Evolutionary conservation across 2,113 vertebrate species (phyloP), one percentile per base, ranked within the genome.

Genomic region (Nematolebias whitei): DNA sequence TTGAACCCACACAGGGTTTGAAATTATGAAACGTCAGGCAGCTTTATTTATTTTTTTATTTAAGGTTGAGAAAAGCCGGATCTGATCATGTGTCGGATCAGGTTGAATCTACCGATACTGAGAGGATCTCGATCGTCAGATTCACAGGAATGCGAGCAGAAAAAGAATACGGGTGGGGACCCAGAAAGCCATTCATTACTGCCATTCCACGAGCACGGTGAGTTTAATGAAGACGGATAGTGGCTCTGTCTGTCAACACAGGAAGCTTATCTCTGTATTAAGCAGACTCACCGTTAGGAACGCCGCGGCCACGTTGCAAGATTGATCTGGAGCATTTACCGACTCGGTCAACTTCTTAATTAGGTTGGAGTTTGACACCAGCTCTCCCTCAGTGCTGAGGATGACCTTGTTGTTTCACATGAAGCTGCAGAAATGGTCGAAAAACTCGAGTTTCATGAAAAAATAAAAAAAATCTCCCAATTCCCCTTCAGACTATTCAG

Each of bases 221-320:
- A 3, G 52, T 54, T 32, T 90, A 86, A 88, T 86, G 85, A 83
- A 83, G 83, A 88, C 62, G 20, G 80, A 86, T 80, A 11, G 83
- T 22, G 26, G 35, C 51, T 60, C 24, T 44, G 5, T 66, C 74
- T 68, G 82, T 71, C 70, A 68, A 61, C 51, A 43, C 2, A 39
- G 55, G 54, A 48, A 50, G 68, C 74, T 84, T 70, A 68, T 80
- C 66, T 82, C 78, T 76, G 44, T 73, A 80, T 80, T 76, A 83
- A 78, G 77, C 58, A 45, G 53, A 32, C 35, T 15, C 55, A 57
- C 71, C 44, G 12, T 73, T 66, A 73, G 72, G 43, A 83, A 69
- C 68, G 43, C 72, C 48, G 29, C 1, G 23, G 51, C 56, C 41
- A 59, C 68, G 68, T 74, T 60, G 51, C 58, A 60, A 71, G 56